Base-by-base conservation (phyloP, 2,797 vertebrate species). In the Cottoperca gobio region DNA sequence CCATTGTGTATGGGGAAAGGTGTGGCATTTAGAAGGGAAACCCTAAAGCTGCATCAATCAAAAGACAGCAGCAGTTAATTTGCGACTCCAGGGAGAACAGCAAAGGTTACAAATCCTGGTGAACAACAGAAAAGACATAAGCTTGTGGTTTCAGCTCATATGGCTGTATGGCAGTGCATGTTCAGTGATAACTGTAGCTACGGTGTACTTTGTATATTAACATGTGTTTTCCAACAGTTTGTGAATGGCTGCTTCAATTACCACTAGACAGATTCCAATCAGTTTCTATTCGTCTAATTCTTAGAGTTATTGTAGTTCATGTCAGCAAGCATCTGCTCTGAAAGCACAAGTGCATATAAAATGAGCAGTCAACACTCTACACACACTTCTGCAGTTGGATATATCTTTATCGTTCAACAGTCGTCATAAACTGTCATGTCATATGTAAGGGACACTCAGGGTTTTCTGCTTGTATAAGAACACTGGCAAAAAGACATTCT, bases 21-120 rank as follows among this genome's bases (percentile, higher is more conserved):
- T 83, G 79, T 88, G 91, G 82, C 85, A 89, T 93, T 93, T 93
- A 70, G 69, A 88, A 86, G 69, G 60, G 72, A 85, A 79, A 78
- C 74, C 81, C 72, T 62, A 35, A 83, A 91, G 82, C 78, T 70
- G 67, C 63, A 84, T 91, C 83, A 80, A 84, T 90, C 90, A 87
- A 55, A 52, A 59, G 13, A 19, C 58, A 48, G 65, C 37, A 73
- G 73, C 70, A 73, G 70, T 86, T 80, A 77, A 82, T 62, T 50
- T 17, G 3, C 4, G 43, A 71, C 85, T 87, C 81, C 24, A 21
- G 73, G 70, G 87, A 90, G 63, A 89, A 74, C 31, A 40, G 82
- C 54, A 91, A 92, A 91, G 88, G 90, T 89, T 89, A 82, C 75
- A 82, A 83, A 76, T 45, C 60, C 49, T 52, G 9, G 28, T 61